phyloP scores from a whole-genome alignment of 2,113 vertebrate species.

The Nothocercus julius region DNA sequence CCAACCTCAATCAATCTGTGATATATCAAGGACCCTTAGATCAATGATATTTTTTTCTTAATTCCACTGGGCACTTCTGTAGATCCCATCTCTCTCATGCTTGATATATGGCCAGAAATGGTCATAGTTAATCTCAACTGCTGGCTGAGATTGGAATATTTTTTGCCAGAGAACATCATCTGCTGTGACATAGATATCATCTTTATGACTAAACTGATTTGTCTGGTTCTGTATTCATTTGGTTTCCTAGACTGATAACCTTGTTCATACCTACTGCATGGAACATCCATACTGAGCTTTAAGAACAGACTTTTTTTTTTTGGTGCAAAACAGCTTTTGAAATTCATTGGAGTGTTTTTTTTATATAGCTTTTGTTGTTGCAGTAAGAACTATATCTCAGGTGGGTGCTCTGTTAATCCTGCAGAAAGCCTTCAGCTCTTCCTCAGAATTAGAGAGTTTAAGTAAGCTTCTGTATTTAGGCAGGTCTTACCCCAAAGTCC shows the following conservation, averaged over 20 bases:
- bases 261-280: not conserved
- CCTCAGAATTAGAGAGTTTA: not conserved
- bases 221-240: not conserved
- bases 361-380: not conserved
- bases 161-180: slow-evolving; percentile 49
- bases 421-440: not conserved
- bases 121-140: slow-evolving; percentile 44
- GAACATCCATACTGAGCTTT: not conserved
- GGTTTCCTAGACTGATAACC: not conserved
- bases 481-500: not conserved
- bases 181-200: slow-evolving; percentile 45
- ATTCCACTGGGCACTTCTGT: not conserved
- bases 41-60: not conserved
- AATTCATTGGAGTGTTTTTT: not conserved
- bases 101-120: slow-evolving; percentile 51
- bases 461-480: not conserved
- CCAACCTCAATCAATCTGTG: too few species aligned
- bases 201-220: slow-evolving; percentile 43
- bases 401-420: not conserved
- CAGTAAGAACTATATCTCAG: not conserved
- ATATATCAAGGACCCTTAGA: not conserved
- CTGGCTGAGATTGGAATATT: slow-evolving; percentile 5
- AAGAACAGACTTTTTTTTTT: not conserved
- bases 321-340: not conserved
- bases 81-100: not conserved